Base-by-base conservation (phyloP, 2,113 vertebrate species). In the Pheucticus melanocephalus region DNA sequence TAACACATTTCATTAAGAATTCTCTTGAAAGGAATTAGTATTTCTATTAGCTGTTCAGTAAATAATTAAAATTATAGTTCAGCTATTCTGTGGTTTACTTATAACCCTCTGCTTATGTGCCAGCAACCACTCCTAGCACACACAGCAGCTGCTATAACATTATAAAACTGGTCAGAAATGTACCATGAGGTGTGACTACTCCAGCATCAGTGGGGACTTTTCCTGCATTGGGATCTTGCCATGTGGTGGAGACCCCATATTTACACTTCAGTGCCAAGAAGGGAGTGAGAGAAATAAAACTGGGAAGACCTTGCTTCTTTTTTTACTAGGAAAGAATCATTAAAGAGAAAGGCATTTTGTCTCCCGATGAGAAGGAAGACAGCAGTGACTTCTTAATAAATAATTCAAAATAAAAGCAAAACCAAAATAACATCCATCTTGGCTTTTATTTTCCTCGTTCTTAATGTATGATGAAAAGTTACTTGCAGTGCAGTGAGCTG, bases 401-500 rank as follows among this genome's bases (percentile, higher is more conserved):
- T 94, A 95, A 97, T 96, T 96, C 60, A 97, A 84, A 97, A 88
- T 90, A 92, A 94, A 96, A 88, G 84, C 79, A 94, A 90, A 94
- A 86, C 80, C 33, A 87, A 95, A 95, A 91, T 95, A 93, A 89
- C 86, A 88, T 84, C 90, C 82, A 91, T 95, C 95, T 88, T 92
- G 37, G 78, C 86, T 97, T 96, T 96, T 96, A 91, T 94, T 96
- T 92, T 85, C 63, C 81, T 91, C 25, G 33, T 93, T 93, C 88
- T 71, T 94, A 95, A 93, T 83, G 84, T 86, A 96, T 7, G 4
- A 81, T 57, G 83, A 91, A 91, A 92, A 92, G 95, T 95, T 89
- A 84, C 92, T 92, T 77, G 86, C 94, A 93, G 78, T 45, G 81
- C 68, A 93, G 88, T 93, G 92, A 95, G 94, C 77, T 80, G 88